Conservation (phyloP, 2,888 invertebrate species). For the Himalopsyche anomala region DNA sequence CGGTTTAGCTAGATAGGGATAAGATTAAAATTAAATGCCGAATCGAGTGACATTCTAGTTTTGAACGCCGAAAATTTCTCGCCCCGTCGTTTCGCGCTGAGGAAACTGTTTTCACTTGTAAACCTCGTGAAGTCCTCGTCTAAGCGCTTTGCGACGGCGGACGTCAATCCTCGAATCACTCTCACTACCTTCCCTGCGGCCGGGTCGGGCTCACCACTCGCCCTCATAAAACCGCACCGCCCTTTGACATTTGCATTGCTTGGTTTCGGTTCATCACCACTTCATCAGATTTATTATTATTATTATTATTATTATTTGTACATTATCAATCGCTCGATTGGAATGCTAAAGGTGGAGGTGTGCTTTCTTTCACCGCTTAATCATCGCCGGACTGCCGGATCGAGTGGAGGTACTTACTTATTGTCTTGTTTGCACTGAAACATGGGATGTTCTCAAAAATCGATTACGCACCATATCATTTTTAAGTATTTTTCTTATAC, state of each 20-base stretch:
- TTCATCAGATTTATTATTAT: conserved; percentile 54
- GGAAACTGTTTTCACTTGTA: neutral
- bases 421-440: conserved; percentile 60
- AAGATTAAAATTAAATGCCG: neutral
- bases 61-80: conserved; percentile 51
- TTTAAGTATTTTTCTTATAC: conserved; percentile 50
- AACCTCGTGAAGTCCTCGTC: neutral
- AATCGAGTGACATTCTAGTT: conserved; percentile 61
- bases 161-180: conserved; percentile 44
- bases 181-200: conserved; percentile 14
- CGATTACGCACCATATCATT: conserved; percentile 49
- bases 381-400: conserved; percentile 62
- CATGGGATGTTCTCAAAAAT: conserved; percentile 64
- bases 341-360: conserved; percentile 60
- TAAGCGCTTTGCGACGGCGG: conserved; percentile 22
- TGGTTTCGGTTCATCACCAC: conserved; percentile 62
- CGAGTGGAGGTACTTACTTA: conserved; percentile 64
- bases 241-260: conserved; percentile 55
- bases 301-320: conserved; percentile 52
- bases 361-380: conserved; percentile 65
- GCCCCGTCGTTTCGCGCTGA: conserved; percentile 9
- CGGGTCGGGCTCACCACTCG: conserved; percentile 31
- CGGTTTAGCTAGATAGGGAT: conserved; percentile 27
- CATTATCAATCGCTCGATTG: conserved; percentile 56
- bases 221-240: conserved; percentile 51